These are phyloP conservation scores for Hirtodrosophila trivittata DNA, from an alignment of 2,888 invertebrate species.

Conservation along the genomic window DNA sequence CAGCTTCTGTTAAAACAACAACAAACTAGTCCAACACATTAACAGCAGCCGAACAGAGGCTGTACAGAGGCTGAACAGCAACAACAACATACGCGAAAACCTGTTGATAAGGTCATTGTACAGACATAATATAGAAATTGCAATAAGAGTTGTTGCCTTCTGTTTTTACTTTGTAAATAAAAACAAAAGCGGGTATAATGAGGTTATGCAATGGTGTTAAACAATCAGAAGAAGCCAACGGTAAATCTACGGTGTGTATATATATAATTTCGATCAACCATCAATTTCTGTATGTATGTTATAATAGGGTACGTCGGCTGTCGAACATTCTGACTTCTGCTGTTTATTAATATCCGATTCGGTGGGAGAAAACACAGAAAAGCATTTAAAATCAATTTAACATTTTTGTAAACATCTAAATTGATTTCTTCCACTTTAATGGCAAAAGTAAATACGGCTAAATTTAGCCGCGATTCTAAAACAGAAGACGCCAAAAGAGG, in stretches of 20 bases:
- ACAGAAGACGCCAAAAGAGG: conserved; percentile 40
- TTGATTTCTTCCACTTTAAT: background rate
- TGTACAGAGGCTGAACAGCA: conserved; percentile 14
- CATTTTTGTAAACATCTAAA: conserved; percentile 2
- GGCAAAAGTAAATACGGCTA: conserved; percentile 17
- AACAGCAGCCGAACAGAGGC: conserved; percentile 9
- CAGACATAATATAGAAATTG: conserved; percentile 33
- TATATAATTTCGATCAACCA: too few relatives aligned
- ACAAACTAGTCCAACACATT: conserved; percentile 39
- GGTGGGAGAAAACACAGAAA: background rate
- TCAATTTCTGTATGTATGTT: too few relatives aligned
- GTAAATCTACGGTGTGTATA: too few relatives aligned
- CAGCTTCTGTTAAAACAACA: conserved; percentile 45
- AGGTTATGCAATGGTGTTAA: too few relatives aligned
- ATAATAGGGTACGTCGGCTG: background rate
- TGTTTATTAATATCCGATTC: conserved; percentile 2
- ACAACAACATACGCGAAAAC: conserved; percentile 40
- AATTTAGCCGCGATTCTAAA: conserved; percentile 33
- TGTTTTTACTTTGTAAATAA: conserved; percentile 1
- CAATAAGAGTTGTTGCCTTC: conserved; percentile 18
- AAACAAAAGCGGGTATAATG: background rate
- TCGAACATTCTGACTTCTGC: background rate
- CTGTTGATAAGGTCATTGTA: conserved; percentile 73
- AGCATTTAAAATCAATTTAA: conserved; percentile 6
- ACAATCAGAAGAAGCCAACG: too few relatives aligned